Base-by-base conservation (phyloP, 1,140 invertebrate species). In the Ptiloglossa arizonensis region DNA sequence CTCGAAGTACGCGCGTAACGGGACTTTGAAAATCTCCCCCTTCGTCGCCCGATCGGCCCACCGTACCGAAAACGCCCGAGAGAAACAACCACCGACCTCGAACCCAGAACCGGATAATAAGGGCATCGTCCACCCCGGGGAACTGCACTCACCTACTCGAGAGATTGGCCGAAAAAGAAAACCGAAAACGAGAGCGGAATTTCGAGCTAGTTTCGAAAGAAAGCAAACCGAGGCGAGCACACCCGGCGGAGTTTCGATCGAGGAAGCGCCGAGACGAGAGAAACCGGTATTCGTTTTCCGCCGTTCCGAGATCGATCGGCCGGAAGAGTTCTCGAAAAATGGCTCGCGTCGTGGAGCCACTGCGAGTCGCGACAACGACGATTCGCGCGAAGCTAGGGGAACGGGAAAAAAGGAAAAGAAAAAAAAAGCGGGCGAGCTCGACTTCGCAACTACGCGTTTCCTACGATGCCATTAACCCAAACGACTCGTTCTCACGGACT, bases 401-500 rank as follows among this genome's bases (percentile, higher is more conserved):
- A 8, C 13, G 13, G 2, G 24, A 64, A 17, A 41, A 32, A 29
- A 35, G 32, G 44, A 64, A 38, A 41, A 27, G 9, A n/a, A 60
- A 29, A 66, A 4, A 56, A 17, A 22, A 19, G 13, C 35, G 57
- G 29, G 32, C 52, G 54, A 54, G 60, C 57, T 46, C 77, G 70
- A 86, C 79, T 84, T 83, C 52, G 81, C 83, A 86, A 87, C 79
- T 81, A 79, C 74, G 68, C 74, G 76, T 78, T 88, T 89, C 87
- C 86, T 87, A 48, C 68, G 79, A 67, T 78, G 79, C 75, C 86
- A 83, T 88, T 88, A 87, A 87, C 80, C 79, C 48, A 75, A 87
- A 81, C 83, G 81, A 63, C 64, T 64, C 71, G 87, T 89, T 90
- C 88, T 89, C 88, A 89, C 87, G 82, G 83, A 79, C 82, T 74